phyloP scores from a whole-genome alignment of 35 echinoderm and acorn worm genomes.

The Eucidaris tribuloides region DNA sequence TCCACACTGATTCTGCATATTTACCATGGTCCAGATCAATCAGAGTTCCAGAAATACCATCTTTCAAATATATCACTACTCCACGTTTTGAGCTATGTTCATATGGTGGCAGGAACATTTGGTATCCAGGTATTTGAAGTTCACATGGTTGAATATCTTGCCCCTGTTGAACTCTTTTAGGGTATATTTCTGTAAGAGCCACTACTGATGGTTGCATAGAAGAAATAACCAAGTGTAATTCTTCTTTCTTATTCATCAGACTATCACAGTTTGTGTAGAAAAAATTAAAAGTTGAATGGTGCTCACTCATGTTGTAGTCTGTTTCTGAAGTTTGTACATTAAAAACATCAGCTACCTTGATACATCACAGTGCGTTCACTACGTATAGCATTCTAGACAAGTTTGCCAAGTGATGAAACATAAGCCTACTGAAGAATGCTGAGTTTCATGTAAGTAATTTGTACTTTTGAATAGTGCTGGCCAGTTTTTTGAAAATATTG shows the following conservation, averaged over 20 bases:
- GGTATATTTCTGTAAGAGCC: not conserved
- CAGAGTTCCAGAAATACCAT: not conserved
- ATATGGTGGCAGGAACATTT: not conserved
- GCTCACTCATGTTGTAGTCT: no score
- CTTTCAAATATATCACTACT: conserved; percentile 5
- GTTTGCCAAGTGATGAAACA: no score
- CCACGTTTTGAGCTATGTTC: not conserved
- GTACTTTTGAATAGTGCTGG: no score
- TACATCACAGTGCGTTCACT: no score
- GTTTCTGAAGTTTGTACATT: no score
- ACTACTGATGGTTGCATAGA: not conserved
- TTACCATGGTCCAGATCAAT: not conserved
- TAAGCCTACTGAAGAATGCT: no score
- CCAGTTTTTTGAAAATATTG: no score
- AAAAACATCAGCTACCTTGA: no score
- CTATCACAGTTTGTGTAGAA: no score
- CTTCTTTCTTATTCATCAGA: not conserved
- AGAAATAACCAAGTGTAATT: not conserved
- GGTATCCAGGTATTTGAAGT: not conserved
- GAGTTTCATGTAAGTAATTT: no score
- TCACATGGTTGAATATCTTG: not conserved
- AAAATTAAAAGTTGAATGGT: no score
- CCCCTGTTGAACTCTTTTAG: not conserved
- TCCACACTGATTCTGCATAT: not conserved
- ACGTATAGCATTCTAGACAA: no score